These are phyloP conservation scores for Hylyphantes graminicola DNA, from an alignment of 1,140 invertebrate genomes.

Conservation along the genomic window DNA sequence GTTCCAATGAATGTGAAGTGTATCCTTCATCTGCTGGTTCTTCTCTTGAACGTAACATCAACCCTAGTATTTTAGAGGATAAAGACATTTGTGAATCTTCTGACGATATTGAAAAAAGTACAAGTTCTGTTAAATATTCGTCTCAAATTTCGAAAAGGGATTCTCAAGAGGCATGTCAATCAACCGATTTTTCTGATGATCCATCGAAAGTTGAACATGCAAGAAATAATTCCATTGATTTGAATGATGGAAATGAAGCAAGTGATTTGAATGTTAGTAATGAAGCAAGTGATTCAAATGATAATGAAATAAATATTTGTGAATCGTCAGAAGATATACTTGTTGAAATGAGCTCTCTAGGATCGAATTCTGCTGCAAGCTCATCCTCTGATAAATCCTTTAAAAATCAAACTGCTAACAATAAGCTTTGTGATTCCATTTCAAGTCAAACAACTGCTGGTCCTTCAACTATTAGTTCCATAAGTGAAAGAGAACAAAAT, in stretches of 20 bases:
- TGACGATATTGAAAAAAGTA: constrained; percentile 22
- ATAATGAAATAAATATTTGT: constrained; percentile 7
- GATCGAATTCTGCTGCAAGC: constrained; percentile 15
- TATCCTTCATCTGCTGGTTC: not conserved
- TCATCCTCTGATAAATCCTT: constrained; percentile 27
- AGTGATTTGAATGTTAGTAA: not conserved
- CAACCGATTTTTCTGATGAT: constrained; percentile 12
- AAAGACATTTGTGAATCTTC: constrained; percentile 43
- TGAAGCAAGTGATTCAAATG: not conserved
- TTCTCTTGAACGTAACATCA: not conserved
- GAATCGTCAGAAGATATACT: constrained; percentile 35
- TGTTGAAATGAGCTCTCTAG: not conserved
- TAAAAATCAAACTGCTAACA: not conserved
- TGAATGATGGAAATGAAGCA: not conserved
- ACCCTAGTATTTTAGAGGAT: not conserved
- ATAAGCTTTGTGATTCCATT: constrained; percentile 14
- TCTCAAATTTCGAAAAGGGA: not conserved
- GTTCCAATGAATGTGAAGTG: constrained; percentile 42
- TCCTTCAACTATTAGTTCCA: not conserved
- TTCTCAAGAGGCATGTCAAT: constrained; percentile 24
- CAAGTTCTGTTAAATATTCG: not conserved
- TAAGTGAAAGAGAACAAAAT: constrained; percentile 1
- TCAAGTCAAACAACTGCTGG: constrained; percentile 1
- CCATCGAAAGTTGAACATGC: not conserved
- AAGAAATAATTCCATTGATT: too few relatives aligned